These are phyloP conservation scores for Turritopsis dohrnii DNA, from an alignment of 30 jellyfish, hydroid and myxozoan genomes.

Conservation along the genomic window DNA sequence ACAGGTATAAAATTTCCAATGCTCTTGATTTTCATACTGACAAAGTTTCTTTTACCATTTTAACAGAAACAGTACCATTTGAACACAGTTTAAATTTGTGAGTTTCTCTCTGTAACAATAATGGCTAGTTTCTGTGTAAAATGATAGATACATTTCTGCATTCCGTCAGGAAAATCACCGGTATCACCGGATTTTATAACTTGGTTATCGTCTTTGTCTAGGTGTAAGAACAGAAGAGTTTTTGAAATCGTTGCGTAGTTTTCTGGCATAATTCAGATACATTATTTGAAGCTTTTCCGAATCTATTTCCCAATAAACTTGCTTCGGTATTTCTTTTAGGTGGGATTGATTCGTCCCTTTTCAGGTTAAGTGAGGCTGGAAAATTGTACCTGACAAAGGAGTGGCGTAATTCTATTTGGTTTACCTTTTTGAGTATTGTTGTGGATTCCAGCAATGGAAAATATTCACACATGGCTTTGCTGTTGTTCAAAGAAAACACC, in stretches of 20 bases:
- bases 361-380: not conserved
- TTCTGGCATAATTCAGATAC: too few relatives aligned
- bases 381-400: not conserved
- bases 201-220: not conserved
- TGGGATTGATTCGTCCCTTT: not conserved
- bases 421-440: not conserved
- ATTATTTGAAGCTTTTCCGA: too few relatives aligned
- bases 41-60: too few relatives aligned
- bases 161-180: too few relatives aligned
- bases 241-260: too few relatives aligned
- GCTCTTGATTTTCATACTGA: not conserved
- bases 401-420: not conserved
- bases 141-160: too few relatives aligned
- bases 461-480: not conserved
- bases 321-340: not conserved
- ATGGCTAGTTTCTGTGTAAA: too few relatives aligned
- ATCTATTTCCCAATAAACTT: not conserved
- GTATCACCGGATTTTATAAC: too few relatives aligned
- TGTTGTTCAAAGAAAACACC: constrained; percentile 6
- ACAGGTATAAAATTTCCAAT: not conserved
- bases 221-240: not conserved
- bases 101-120: too few relatives aligned
- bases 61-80: too few relatives aligned
- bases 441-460: constrained; percentile 7
- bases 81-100: too few relatives aligned